Evolutionary conservation across 2,888 invertebrate genomes (phyloP).

Genomic region (Xanthia togata): DNA sequence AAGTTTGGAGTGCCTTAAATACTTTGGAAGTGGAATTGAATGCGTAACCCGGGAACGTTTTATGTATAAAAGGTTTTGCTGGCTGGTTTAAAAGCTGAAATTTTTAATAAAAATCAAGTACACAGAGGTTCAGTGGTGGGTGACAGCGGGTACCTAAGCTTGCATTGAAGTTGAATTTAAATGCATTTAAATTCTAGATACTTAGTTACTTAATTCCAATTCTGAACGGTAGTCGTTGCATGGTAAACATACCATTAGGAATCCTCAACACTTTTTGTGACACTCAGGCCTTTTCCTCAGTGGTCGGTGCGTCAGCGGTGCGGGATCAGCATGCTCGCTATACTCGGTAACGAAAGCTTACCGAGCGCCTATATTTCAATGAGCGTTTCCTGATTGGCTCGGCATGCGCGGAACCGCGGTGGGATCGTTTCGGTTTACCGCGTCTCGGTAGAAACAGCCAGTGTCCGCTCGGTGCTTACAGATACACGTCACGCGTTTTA

Average conservation of each 20-base stretch:
- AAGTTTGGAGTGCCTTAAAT: slow-evolving; percentile 39
- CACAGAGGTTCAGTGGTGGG: background rate
- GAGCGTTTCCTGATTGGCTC: no score
- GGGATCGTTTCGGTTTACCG: no score
- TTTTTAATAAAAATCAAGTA: slow-evolving; percentile 46
- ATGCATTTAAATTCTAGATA: background rate
- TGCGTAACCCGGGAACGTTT: slow-evolving; percentile 31
- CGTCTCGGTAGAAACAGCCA: no score
- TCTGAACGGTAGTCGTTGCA: background rate
- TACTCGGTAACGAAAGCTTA: no score
- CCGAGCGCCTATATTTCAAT: no score
- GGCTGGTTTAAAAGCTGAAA: background rate
- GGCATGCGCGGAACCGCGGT: no score
- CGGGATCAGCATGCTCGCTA: no score
- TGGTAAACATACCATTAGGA: background rate
- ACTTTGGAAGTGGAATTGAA: slow-evolving; percentile 58
- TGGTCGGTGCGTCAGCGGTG: no score
- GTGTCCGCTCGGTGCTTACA: no score
- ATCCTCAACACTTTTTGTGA: background rate
- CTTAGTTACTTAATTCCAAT: background rate
- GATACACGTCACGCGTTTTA: no score
- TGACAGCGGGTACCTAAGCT: slow-evolving; percentile 7
- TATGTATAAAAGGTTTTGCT: slow-evolving; percentile 40
- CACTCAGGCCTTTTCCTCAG: no score
- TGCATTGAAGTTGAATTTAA: background rate